phyloP scores from a whole-genome alignment of 1,140 invertebrate species.

The Musca vetustissima region DNA sequence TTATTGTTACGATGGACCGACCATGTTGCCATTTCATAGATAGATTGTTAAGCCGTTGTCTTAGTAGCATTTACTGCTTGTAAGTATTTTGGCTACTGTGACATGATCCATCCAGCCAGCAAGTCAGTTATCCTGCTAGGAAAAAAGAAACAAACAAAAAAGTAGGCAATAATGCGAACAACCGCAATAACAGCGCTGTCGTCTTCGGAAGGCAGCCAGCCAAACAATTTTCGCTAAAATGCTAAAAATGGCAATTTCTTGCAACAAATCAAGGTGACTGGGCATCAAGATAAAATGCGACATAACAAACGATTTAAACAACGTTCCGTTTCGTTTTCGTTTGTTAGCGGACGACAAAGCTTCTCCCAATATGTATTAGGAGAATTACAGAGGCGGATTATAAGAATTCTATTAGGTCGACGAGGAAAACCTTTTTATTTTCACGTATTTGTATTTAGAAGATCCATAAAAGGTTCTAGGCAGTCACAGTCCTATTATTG shows the following conservation, averaged over 20 bases:
- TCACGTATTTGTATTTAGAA: no score
- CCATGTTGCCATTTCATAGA: neutral
- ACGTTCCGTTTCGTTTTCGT: constrained; percentile 19
- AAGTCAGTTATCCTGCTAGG: no score
- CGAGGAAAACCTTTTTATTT: no score
- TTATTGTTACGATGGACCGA: neutral
- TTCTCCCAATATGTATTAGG: no score
- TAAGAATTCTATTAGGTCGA: neutral
- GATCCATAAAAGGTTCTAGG: no score
- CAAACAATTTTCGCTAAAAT: constrained; percentile 29
- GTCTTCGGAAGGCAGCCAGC: no score
- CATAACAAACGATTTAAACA: constrained; percentile 30
- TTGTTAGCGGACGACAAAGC: neutral
- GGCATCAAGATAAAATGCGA: constrained; percentile 28
- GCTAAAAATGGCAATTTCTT: constrained; percentile 30
- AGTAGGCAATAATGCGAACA: no score
- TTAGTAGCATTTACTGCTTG: neutral
- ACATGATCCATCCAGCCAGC: neutral
- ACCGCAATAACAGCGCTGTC: no score
- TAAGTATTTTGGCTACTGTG: constrained; percentile 18
- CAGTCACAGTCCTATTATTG: no score
- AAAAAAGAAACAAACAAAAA: no score
- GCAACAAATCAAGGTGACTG: constrained; percentile 31
- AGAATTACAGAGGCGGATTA: no score
- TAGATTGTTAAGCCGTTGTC: neutral